Evolutionary conservation across 2,888 invertebrate species (phyloP), one percentile per base, ranked within the genome.

Genomic region (Entomobrya proxima): DNA sequence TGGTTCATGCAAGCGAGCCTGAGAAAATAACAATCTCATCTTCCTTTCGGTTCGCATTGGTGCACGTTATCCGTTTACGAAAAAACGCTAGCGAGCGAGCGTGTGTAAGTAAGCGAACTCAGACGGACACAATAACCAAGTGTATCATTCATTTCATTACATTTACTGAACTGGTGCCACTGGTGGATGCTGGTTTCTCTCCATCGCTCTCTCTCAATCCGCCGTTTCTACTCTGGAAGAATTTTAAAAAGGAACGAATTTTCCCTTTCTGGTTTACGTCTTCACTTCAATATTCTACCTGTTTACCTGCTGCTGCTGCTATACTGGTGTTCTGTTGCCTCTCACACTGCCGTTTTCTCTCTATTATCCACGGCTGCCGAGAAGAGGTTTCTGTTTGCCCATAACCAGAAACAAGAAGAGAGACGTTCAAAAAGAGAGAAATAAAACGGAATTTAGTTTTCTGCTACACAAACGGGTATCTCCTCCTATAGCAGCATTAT

Each of bases 131-230:
- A 76, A 58, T 58, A 37, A 76, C 58, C 76, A 76, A 76, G 55
- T 47, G 77, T 78, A 78, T 61, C 77, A 78, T 61, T 79, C 79
- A 79, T 79, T 79, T 74, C 81, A 82, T 82, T 76, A 76, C 64
- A 52, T 67, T 76, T 64, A 4, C n/a, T n/a, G 61, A 4, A 35
- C 58, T 40, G 24, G 35, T 72, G 55, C 55, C 52, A 50, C 75
- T 27, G 37, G n/a, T 72, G 24, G 44, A 55, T 74, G 52, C 47
- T 75, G 44, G 47, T 81, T 50, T 37, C 47, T 58, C 18, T 81
- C n/a, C n/a, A n/a, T n/a, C 50, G 40, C 78, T 78, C 18, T 69
- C 7, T 40, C n/a, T n/a, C n/a, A n/a, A n/a, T n/a, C n/a, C n/a
- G n/a, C 61, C 27, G 27, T 27, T 61, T n/a, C 40, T 44, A 82